These are phyloP conservation scores for Corythoichthys haematopterus DNA, from an alignment of 2,113 vertebrate genomes.

Conservation along the genomic window DNA sequence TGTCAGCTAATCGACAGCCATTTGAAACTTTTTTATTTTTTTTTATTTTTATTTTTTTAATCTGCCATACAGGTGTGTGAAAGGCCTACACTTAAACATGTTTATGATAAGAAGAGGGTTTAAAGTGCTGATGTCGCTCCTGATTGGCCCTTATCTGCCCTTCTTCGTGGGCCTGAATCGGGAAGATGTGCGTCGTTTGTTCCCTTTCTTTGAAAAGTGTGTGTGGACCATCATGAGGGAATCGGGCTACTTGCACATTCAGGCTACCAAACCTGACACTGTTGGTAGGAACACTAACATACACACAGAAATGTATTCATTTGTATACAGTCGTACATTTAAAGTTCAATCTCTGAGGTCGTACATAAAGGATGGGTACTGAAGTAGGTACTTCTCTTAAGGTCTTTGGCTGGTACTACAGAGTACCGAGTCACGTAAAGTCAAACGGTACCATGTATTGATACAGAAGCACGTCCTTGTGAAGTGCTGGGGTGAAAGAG, in stretches of 20 bases:
- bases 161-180: constrained; percentile 78
- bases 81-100: constrained; percentile 80
- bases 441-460: too few relatives aligned
- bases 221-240: constrained; percentile 71
- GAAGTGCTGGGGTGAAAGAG: too few relatives aligned
- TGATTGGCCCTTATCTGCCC: constrained; percentile 79
- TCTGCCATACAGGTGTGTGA: constrained; percentile 69
- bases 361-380: too few relatives aligned
- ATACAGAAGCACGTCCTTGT: too few relatives aligned
- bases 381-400: too few relatives aligned
- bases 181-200: constrained; percentile 74
- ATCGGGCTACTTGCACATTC: constrained; percentile 81
- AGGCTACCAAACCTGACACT: constrained; percentile 86
- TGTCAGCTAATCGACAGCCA: background rate
- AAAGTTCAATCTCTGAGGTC: too few relatives aligned
- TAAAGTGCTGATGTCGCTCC: constrained; percentile 49
- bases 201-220: constrained; percentile 78
- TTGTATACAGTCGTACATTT: too few relatives aligned
- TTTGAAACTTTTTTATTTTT: background rate
- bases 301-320: background rate
- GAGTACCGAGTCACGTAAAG: too few relatives aligned
- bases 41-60: background rate
- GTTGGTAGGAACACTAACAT: constrained; percentile 63
- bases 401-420: too few relatives aligned
- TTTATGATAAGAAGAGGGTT: background rate